These are phyloP conservation scores for Synergus laeviventris DNA, from an alignment of 2,888 invertebrate species.

Conservation along the genomic window DNA sequence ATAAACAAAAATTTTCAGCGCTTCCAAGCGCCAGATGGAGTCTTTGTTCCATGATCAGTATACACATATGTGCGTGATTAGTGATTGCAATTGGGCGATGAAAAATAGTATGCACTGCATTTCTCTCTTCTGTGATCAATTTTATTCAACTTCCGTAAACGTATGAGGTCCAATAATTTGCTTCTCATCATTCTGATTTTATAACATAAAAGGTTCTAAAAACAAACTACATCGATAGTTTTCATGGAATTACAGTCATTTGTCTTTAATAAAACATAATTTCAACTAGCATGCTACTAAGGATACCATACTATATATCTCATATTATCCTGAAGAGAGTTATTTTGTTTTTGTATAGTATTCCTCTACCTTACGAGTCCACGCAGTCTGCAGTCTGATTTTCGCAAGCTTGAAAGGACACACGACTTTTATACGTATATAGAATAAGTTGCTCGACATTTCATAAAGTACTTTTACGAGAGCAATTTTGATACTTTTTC, in stretches of 20 bases:
- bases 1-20: conserved; percentile 4
- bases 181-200: conserved; percentile 33
- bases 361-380: too few relatives aligned
- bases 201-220: conserved; percentile 37
- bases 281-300: neutral
- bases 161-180: conserved; percentile 39
- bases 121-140: neutral
- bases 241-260: too few relatives aligned
- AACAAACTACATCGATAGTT: too few relatives aligned
- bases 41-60: neutral
- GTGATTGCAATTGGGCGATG: conserved; percentile 1
- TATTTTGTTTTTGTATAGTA: too few relatives aligned
- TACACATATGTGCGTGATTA: conserved; percentile 12
- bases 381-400: too few relatives aligned
- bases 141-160: conserved; percentile 36
- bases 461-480: too few relatives aligned
- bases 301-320: too few relatives aligned
- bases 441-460: too few relatives aligned
- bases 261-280: conserved; percentile 45
- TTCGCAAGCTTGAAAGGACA: too few relatives aligned
- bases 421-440: too few relatives aligned
- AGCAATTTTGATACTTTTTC: too few relatives aligned
- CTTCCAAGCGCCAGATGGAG: conserved; percentile 3
- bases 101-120: conserved; percentile 10
- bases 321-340: too few relatives aligned